These are phyloP conservation scores for Patella depressa DNA, from an alignment of 2,888 invertebrate species.

Conservation along the genomic window DNA sequence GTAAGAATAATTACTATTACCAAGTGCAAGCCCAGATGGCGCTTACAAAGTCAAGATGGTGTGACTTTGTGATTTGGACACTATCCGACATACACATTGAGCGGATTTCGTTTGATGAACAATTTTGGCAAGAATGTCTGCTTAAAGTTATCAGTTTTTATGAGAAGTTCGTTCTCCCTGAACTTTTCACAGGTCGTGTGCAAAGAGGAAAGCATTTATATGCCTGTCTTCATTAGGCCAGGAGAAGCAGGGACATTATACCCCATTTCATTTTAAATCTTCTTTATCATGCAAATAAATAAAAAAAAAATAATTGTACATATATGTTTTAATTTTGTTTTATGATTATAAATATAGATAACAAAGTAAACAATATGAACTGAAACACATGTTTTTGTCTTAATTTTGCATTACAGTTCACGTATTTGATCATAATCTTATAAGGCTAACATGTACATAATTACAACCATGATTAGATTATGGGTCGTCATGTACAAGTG, in stretches of 20 bases:
- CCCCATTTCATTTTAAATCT: too few relatives aligned
- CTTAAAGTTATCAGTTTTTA: slow-evolving; percentile 1
- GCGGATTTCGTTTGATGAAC: slow-evolving; percentile 8
- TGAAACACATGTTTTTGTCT: too few relatives aligned
- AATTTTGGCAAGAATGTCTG: slow-evolving; percentile 12
- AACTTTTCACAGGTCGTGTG: background rate
- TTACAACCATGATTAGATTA: too few relatives aligned
- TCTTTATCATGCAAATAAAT: too few relatives aligned
- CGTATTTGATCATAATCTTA: too few relatives aligned
- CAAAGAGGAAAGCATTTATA: slow-evolving; percentile 7
- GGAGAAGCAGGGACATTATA: too few relatives aligned
- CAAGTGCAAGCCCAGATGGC: slow-evolving; percentile 17
- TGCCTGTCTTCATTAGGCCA: background rate
- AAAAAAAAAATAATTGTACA: too few relatives aligned
- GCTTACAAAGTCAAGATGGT: background rate
- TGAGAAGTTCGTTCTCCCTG: background rate
- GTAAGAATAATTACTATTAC: background rate
- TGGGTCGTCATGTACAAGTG: background rate
- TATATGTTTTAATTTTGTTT: too few relatives aligned
- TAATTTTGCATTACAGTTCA: too few relatives aligned
- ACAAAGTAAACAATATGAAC: too few relatives aligned
- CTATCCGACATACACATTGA: slow-evolving; percentile 12
- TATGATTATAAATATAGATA: too few relatives aligned
- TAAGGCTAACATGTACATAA: too few relatives aligned
- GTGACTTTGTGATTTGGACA: slow-evolving; percentile 21